phyloP scores from a whole-genome alignment of 2,797 vertebrate species.

The Hydrocynus forskahlii region DNA sequence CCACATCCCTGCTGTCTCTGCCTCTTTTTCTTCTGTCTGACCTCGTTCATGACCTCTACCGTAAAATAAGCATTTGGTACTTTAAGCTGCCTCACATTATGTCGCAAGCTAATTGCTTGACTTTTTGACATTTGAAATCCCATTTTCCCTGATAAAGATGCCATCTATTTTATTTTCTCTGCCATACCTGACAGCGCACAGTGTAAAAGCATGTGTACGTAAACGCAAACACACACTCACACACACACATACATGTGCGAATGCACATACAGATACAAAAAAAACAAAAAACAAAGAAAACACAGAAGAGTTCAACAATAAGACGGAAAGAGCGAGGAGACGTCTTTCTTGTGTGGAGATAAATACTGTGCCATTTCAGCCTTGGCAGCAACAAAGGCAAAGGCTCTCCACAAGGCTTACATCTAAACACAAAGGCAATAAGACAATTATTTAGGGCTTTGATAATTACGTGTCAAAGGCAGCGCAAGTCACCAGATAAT shows the following conservation, averaged over 20 bases:
- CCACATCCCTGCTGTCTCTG: slow-evolving; percentile 51
- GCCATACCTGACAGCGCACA: slow-evolving; percentile 54
- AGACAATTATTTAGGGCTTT: slow-evolving; percentile 85
- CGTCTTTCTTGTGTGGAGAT: slow-evolving; percentile 74
- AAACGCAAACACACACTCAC: not conserved
- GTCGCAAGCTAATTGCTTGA: slow-evolving; percentile 69
- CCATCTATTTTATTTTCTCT: slow-evolving; percentile 63
- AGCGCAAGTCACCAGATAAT: slow-evolving; percentile 83
- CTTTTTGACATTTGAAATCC: slow-evolving; percentile 50
- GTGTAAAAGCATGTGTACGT: slow-evolving; percentile 26
- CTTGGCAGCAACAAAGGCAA: slow-evolving; percentile 58
- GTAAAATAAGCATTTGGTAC: slow-evolving; percentile 65
- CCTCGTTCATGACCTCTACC: slow-evolving; percentile 63
- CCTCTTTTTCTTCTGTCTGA: slow-evolving; percentile 52
- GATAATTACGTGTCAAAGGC: slow-evolving; percentile 86
- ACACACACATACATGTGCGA: not conserved
- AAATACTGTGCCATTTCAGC: slow-evolving; percentile 74
- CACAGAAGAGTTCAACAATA: slow-evolving; percentile 34
- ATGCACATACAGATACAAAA: not conserved
- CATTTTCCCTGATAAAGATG: slow-evolving; percentile 49
- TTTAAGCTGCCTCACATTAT: slow-evolving; percentile 66
- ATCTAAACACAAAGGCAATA: slow-evolving; percentile 81
- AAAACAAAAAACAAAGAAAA: not conserved
- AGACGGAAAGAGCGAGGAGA: slow-evolving; percentile 58
- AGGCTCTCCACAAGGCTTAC: slow-evolving; percentile 66